phyloP scores from a whole-genome alignment of 2,797 vertebrate species.

The Dipus sagitta region DNA sequence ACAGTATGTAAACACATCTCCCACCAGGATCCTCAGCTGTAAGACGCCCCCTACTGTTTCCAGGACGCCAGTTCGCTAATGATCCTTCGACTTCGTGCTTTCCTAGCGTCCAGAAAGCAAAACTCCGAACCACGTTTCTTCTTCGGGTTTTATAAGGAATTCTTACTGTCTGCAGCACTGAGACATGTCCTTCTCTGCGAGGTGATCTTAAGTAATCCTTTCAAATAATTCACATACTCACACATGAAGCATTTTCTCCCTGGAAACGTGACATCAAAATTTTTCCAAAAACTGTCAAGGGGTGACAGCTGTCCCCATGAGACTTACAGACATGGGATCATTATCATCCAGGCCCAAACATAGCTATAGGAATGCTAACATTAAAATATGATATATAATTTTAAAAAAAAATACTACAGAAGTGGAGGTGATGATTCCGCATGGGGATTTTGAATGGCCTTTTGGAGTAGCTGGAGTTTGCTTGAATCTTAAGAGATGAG shows the following conservation, averaged over 20 bases:
- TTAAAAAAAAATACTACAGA: not conserved
- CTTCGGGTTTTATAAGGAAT: not conserved
- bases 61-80: not conserved
- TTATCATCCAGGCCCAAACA: slow-evolving; percentile 22
- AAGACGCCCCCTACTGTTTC: slow-evolving; percentile 71
- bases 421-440: slow-evolving; percentile 26
- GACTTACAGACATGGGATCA: not conserved
- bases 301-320: slow-evolving; percentile 16
- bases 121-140: not conserved
- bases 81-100: not conserved
- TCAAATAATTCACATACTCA: slow-evolving; percentile 37
- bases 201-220: slow-evolving; percentile 21
- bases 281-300: slow-evolving; percentile 36
- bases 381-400: not conserved
- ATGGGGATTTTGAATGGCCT: not conserved
- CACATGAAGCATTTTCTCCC: not conserved
- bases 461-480: slow-evolving; percentile 47
- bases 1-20: not conserved
- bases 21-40: not conserved
- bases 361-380: slow-evolving; percentile 16
- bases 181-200: not conserved
- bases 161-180: not conserved
- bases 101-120: not conserved
- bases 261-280: slow-evolving; percentile 8
- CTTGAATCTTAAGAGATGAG: slow-evolving; percentile 57